phyloP scores from a whole-genome alignment of 2,888 invertebrate genomes.

The Caenorhabditis sp. region DNA sequence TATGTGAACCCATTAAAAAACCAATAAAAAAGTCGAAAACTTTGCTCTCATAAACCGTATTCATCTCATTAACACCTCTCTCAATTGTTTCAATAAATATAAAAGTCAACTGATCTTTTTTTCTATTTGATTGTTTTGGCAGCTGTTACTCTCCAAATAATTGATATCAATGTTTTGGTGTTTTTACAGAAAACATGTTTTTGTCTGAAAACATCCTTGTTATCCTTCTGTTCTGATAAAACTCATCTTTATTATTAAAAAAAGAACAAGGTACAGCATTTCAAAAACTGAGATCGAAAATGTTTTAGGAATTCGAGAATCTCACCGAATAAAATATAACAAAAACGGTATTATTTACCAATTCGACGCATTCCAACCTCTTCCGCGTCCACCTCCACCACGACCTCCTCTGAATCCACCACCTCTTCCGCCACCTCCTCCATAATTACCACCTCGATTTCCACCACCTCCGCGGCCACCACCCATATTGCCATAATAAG shows the following conservation, averaged over 20 bases:
- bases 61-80: background rate
- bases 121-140: background rate
- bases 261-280: background rate
- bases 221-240: no score
- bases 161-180: background rate
- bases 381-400: constrained; percentile 25
- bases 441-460: background rate
- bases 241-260: background rate
- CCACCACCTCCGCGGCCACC: background rate
- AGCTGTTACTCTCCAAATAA: background rate
- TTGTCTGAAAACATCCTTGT: no score
- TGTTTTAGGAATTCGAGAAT: background rate
- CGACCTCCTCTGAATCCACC: constrained; percentile 4
- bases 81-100: background rate
- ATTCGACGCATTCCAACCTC: constrained; percentile 21
- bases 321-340: background rate
- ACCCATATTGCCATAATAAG: background rate
- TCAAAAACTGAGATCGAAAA: constrained; percentile 6
- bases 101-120: background rate
- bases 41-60: no score
- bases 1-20: no score
- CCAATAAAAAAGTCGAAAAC: no score
- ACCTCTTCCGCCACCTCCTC: background rate
- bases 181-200: background rate
- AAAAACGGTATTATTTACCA: constrained; percentile 9